These are phyloP conservation scores for Maniola jurtina DNA, from an alignment of 1,140 invertebrate genomes.

Conservation along the genomic window DNA sequence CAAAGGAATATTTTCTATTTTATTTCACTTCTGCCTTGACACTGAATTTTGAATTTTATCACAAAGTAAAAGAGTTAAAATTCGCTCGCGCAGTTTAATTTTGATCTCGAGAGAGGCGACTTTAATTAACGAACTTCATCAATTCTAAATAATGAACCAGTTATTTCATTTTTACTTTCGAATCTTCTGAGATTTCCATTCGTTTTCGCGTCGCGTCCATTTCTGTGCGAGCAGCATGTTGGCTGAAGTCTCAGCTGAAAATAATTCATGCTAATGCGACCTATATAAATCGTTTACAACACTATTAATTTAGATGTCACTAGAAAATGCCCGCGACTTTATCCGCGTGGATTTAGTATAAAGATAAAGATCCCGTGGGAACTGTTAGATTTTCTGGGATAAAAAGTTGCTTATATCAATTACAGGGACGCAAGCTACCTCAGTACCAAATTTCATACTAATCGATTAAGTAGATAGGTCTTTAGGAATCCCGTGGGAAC, in stretches of 20 bases:
- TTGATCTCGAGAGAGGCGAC: constrained; percentile 1
- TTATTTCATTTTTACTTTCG: constrained; percentile 30
- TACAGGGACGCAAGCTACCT: no score
- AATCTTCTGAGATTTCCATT: constrained; percentile 22
- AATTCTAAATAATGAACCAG: constrained; percentile 19
- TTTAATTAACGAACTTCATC: constrained; percentile 30
- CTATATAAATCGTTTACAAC: not conserved
- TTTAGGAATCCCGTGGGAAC: no score
- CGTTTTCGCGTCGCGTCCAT: constrained; percentile 19
- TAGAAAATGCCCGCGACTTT: no score
- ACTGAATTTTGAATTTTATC: not conserved
- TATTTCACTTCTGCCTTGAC: not conserved
- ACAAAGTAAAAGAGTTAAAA: not conserved
- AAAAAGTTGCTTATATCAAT: no score
- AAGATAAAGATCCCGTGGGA: no score
- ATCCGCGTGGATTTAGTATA: no score
- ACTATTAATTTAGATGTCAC: not conserved
- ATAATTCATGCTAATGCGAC: not conserved
- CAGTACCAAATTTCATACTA: no score
- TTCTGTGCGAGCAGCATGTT: not conserved
- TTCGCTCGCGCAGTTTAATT: constrained; percentile 1
- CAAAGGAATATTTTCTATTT: not conserved
- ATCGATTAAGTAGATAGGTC: no score
- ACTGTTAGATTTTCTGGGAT: no score
- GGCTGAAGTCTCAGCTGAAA: not conserved